Evolutionary conservation across 2,888 invertebrate genomes (phyloP).

Genomic region (Folsomia manolachei): DNA sequence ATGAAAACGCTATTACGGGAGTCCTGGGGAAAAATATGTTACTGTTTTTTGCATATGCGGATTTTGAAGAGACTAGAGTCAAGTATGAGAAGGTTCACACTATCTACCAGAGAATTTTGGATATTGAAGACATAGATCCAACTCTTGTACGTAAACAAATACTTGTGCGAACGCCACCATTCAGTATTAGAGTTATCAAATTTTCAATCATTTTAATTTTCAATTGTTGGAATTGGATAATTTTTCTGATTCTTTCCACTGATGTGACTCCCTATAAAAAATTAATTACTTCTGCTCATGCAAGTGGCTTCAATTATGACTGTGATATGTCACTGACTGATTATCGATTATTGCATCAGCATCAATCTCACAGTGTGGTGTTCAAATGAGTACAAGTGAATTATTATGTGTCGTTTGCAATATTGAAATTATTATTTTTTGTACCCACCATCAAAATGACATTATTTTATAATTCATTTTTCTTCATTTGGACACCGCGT

Average conservation of each 20-base stretch:
- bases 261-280: not conserved
- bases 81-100: slow-evolving; percentile 95
- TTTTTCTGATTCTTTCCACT: not conserved
- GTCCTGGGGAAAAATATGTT: slow-evolving; percentile 87
- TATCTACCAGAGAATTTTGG: slow-evolving; percentile 88
- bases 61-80: slow-evolving; percentile 94
- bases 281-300: too few relatives aligned
- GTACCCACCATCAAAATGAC: slow-evolving; percentile 29
- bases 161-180: not conserved
- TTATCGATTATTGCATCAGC: not conserved
- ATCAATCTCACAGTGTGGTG: not conserved
- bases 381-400: not conserved
- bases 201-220: not conserved
- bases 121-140: slow-evolving; percentile 87
- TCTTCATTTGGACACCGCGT: slow-evolving; percentile 28
- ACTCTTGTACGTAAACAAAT: slow-evolving; percentile 68
- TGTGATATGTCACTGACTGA: too few relatives aligned
- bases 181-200: too few relatives aligned
- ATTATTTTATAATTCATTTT: slow-evolving; percentile 2
- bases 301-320: too few relatives aligned
- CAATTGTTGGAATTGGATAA: not conserved
- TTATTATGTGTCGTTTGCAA: slow-evolving; percentile 24
- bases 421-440: slow-evolving; percentile 27
- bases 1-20: slow-evolving; percentile 87
- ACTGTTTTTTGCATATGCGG: slow-evolving; percentile 96